Conservation (phyloP, 30 jellyfish, hydroid and myxozoan species). For the Phacellophora camtschatica region DNA sequence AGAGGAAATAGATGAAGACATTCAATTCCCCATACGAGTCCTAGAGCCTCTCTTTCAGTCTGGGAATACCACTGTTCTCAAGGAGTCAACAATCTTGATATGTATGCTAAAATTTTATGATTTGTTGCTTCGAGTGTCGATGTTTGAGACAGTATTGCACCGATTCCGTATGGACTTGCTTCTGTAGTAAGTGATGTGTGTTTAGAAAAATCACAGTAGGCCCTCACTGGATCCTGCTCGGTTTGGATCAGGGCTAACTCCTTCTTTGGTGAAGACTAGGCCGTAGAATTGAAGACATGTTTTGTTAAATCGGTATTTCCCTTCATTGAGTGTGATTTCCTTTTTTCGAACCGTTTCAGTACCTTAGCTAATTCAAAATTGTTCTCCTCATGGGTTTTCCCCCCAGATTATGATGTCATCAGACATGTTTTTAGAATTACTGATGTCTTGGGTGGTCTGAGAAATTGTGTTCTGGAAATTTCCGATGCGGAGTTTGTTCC, state of each 20-base stretch:
- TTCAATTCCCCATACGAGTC: background rate
- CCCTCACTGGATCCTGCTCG: conserved; percentile 44
- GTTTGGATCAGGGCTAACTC: conserved; percentile 58
- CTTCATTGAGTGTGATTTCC: conserved; percentile 22
- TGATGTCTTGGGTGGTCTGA: conserved; percentile 39
- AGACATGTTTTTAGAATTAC: conserved; percentile 13
- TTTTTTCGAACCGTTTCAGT: conserved; percentile 25
- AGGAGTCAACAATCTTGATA: conserved; percentile 33
- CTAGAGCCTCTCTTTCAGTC: conserved; percentile 11
- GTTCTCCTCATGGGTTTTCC: conserved; percentile 41
- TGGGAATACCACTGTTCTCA: conserved; percentile 44
- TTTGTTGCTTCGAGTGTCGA: conserved; percentile 31
- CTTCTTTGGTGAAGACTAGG: conserved; percentile 44
- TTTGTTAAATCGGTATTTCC: conserved; percentile 54
- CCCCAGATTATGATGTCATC: conserved; percentile 44
- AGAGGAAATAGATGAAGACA: background rate
- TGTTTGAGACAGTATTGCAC: conserved; percentile 43
- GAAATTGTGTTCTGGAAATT: conserved; percentile 31
- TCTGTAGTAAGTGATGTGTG: conserved; percentile 32
- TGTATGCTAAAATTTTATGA: conserved; percentile 22
- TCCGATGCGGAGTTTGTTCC: conserved; percentile 2
- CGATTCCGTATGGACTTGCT: conserved; percentile 30
- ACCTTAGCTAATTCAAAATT: conserved; percentile 12
- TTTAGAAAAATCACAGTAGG: conserved; percentile 10
- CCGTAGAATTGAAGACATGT: conserved; percentile 45